Base-by-base conservation (phyloP, 64 coral and sea anemone genomes). In the Anthopleura sola region DNA sequence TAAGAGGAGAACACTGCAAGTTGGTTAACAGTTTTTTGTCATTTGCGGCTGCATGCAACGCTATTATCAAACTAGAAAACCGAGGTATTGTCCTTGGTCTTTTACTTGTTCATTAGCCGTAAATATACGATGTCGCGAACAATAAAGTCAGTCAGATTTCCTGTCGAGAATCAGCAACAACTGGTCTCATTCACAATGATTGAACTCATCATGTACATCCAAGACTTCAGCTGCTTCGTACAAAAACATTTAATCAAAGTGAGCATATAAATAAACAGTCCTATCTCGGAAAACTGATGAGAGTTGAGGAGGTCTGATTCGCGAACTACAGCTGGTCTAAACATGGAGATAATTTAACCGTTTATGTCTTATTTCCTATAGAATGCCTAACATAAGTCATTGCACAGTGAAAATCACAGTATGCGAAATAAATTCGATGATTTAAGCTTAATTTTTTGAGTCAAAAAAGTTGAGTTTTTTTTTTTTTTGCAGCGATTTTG, bases 141-240 rank as follows among this genome's bases (percentile, higher is more conserved):
- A 79, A 79, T 79, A 47, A 33, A 47, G 11, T 44, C 36, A 48
- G 44, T 48, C 15, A 19, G 76, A 23, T 79, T 47, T 79, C 76
- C 76, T 48, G 76, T 44, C 47, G 76, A n/a, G 76, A 38, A 38
- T 79, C 5, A 31, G 66, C 66, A 3, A 79, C 76, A 79, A 79
- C 76, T 79, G 76, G 37, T 44, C 38, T 23, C 28, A 33, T 79
- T 79, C 76, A 79, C 76, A 79, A 79, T 77, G 37, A 11, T 11
- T 33, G 2, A 40, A 77, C 37, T 77, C 75, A 40, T 48, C 44
- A 47, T 79, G 36, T 48, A 44, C 39, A 2, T 48, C 16, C 36
- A 48, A 38, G 76, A 38, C 44, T 79, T 79, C 76, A 79, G 76
- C 76, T 79, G 76, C 76, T 79, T 48, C 76, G 24, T 37, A 79